A percentile compares a stretch with the other conserved stretches of the same genome.
Conservation (phyloP, 2,113 vertebrate genomes). For the Otis tarda region DNA sequence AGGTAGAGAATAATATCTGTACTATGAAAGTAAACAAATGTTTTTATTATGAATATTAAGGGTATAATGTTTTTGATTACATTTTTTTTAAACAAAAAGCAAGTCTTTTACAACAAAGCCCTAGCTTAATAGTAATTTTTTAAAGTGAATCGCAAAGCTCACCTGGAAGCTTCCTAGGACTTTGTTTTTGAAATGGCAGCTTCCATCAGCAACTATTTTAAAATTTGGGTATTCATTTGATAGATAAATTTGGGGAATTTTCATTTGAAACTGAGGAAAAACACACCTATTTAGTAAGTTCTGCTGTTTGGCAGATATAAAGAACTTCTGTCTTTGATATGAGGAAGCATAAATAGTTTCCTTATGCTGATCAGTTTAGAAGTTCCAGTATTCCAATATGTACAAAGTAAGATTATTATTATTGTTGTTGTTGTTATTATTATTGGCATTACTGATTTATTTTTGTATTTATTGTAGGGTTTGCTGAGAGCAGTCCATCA, state of each 20-base stretch:
- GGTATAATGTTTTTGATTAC: background rate
- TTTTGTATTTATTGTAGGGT: conserved; percentile 69
- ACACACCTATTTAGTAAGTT: background rate
- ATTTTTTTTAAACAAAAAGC: rapidly evolving
- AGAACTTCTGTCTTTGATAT: background rate
- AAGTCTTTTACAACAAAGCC: background rate
- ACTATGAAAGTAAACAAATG: background rate
- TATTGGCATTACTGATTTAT: background rate
- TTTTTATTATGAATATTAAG: background rate
- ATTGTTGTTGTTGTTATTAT: background rate
- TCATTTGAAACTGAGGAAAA: background rate
- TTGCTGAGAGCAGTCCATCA: conserved; percentile 91
- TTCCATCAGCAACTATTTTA: background rate
- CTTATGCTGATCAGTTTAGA: background rate
- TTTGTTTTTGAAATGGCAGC: background rate
- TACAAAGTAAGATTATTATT: background rate
- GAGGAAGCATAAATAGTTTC: background rate
- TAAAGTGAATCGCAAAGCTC: background rate
- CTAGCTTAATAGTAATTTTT: background rate
- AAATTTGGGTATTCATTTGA: background rate
- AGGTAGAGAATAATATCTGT: background rate
- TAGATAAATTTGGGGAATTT: background rate
- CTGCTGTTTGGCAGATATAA: background rate
- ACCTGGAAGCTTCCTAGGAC: background rate
- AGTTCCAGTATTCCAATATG: background rate